Base-by-base conservation (phyloP, 53 echinoderm and acorn worm species). In the Henricia sp. region DNA sequence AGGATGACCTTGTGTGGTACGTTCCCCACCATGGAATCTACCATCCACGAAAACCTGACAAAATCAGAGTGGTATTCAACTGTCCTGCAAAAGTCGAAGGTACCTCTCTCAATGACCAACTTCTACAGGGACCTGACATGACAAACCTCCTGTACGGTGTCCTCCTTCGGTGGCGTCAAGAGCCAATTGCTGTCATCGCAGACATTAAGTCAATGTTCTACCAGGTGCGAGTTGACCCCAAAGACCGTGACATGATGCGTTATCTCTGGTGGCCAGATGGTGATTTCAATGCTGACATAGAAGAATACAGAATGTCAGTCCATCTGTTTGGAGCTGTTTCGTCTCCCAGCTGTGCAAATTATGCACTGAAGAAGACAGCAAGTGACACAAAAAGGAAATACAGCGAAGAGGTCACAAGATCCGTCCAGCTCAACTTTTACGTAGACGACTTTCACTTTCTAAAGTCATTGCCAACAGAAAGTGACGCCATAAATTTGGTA, bases 341-440 rank as follows among this genome's bases (percentile, higher is more conserved):
- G n/a, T n/a, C n/a, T n/a, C n/a, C n/a, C n/a, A 26, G 82, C 38
- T 52, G 84, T 35, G 84, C 84, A 19, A 84, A 59, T 37, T 84
- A 48, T 51, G 84, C 52, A 34, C 46, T 84, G 26, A 48, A 28
- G 19, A 70, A 54, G 21, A 54, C 52, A 4, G 84, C 67, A 2
- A 67, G 19, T 19, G 67, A 67, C 67, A 6, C 37, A 4, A 13
- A 38, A 67, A 40, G 39, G 2, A 67, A 37, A 20, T 67, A 67
- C 67, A 38, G 67, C 39, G 38, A 2, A 2, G 16, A 9, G 6
- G 67, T 38, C 14, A 38, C 67, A 6, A 67, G 28, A 10, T 14
- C 39, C 67, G 39, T 67, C 44, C 44, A n/a, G n/a, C n/a, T n/a
- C n/a, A n/a, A 90, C 51, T 93, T 93, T 74, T 93, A 88, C 62